Evolutionary conservation across 2,888 invertebrate species (phyloP).

Genomic region (Drosophila neonasuta): DNA sequence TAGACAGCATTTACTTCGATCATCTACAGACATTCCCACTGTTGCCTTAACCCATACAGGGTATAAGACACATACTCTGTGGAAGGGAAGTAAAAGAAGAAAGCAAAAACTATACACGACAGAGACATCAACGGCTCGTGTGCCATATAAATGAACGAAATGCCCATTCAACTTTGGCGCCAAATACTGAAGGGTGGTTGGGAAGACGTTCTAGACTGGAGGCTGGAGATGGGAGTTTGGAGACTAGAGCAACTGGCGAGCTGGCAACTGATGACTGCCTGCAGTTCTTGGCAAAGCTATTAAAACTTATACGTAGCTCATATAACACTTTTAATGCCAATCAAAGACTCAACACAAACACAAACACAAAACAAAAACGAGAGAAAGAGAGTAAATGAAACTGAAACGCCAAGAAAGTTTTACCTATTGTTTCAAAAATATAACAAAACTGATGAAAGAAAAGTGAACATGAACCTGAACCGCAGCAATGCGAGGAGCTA

Average conservation of each 20-base stretch:
- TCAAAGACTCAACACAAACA: conserved; percentile 57
- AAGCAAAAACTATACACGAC: conserved; percentile 39
- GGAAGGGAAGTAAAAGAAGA: conserved; percentile 5
- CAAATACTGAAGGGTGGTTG: background rate
- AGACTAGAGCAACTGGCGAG: conserved; percentile 5
- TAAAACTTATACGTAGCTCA: conserved; percentile 64
- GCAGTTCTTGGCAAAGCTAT: conserved; percentile 56
- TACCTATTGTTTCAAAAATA: conserved; percentile 60
- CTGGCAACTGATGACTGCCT: conserved; percentile 33
- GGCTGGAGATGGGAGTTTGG: conserved; percentile 5
- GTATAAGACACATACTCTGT: conserved; percentile 16
- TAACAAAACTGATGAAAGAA: conserved; percentile 18
- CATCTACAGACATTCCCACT: background rate
- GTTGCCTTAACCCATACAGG: background rate
- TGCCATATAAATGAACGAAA: conserved; percentile 50
- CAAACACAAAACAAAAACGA: background rate
- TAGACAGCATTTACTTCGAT: background rate
- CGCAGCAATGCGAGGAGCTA: conserved; percentile 15
- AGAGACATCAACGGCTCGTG: conserved; percentile 46
- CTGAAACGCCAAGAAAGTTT: conserved; percentile 45
- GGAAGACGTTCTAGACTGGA: background rate
- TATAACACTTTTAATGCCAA: conserved; percentile 69
- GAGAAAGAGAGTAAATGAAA: background rate
- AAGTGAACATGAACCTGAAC: conserved; percentile 24
- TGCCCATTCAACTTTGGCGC: conserved; percentile 32